Conservation (phyloP, 2,888 invertebrate species). For the Prionchulus punctatus region DNA sequence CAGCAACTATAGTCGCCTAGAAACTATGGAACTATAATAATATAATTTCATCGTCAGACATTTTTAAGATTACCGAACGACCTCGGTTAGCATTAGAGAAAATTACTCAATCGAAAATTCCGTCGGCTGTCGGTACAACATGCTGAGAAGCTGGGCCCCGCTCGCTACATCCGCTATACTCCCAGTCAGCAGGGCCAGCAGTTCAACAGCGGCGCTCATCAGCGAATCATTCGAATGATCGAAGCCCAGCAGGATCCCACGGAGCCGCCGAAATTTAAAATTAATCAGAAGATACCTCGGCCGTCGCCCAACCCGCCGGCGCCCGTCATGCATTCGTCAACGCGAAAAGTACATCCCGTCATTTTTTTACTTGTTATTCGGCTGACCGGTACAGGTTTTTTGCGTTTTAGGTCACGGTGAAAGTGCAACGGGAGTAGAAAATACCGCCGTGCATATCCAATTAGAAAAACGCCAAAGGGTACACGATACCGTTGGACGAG, state of each 20-base stretch:
- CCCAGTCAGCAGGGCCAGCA: conserved; percentile 87
- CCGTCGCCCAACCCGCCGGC: conserved; percentile 98
- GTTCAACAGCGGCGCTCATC: conserved; percentile 91
- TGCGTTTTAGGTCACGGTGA: conserved; percentile 55
- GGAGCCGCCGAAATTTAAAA: conserved; percentile 92
- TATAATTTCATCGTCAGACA: background rate
- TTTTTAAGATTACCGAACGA: conserved; percentile 54
- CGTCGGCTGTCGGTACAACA: conserved; percentile 87
- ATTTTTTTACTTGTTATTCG: background rate
- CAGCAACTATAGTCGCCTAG: no score
- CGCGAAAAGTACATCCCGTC: conserved; percentile 51
- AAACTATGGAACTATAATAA: no score
- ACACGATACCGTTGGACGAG: conserved; percentile 94
- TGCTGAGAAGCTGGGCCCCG: conserved; percentile 77
- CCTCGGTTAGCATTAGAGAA: conserved; percentile 73
- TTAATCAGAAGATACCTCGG: conserved; percentile 94
- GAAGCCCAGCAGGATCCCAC: conserved; percentile 89
- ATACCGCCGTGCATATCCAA: conserved; percentile 96
- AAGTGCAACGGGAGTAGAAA: conserved; percentile 98
- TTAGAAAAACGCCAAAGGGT: conserved; percentile 98
- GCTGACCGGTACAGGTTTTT: background rate
- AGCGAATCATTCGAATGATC: conserved; percentile 85
- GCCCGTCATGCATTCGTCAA: conserved; percentile 93
- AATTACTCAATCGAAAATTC: conserved; percentile 54
- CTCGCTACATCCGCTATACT: conserved; percentile 92